Percentiles rank a stretch among this genome's conserved stretches.
These are phyloP conservation scores for Aptenodytes forsteri DNA, from an alignment of 2,113 vertebrate genomes.

Conservation along the genomic window DNA sequence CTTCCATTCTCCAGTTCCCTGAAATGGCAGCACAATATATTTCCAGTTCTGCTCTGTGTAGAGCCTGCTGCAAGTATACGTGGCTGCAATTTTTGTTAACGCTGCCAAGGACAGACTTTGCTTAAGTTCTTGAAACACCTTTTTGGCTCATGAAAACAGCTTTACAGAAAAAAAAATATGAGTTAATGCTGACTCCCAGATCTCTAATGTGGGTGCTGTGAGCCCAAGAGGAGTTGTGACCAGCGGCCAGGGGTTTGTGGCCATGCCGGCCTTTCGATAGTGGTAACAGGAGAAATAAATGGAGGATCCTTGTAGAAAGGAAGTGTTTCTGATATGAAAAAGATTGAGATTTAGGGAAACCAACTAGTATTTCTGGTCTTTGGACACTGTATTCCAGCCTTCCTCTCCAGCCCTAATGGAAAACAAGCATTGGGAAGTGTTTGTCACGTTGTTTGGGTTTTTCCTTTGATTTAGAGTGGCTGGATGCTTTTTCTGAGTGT, in stretches of 20 bases:
- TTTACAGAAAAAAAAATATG: background rate
- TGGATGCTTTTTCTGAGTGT: background rate
- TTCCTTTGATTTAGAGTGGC: background rate
- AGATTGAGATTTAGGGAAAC: background rate
- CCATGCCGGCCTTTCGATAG: background rate
- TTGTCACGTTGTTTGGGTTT: background rate
- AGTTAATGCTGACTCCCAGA: background rate
- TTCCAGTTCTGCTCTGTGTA: conserved; percentile 40
- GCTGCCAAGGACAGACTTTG: conserved; percentile 62
- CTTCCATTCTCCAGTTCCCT: conserved; percentile 58
- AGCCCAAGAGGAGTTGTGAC: background rate
- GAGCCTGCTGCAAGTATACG: conserved; percentile 54
- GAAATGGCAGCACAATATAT: conserved; percentile 54
- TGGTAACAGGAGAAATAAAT: background rate
- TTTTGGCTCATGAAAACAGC: conserved; percentile 18
- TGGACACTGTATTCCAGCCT: background rate
- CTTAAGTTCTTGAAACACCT: conserved; percentile 51
- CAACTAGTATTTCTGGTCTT: background rate
- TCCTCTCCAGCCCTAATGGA: background rate
- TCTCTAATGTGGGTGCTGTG: background rate
- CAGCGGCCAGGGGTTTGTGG: accelerated
- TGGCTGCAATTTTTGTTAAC: conserved; percentile 49
- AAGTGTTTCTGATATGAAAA: background rate
- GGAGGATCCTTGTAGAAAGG: background rate
- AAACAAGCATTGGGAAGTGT: background rate